Base-by-base conservation (phyloP, 2,113 vertebrate species). In the Dendropsophus ebraccatus region DNA sequence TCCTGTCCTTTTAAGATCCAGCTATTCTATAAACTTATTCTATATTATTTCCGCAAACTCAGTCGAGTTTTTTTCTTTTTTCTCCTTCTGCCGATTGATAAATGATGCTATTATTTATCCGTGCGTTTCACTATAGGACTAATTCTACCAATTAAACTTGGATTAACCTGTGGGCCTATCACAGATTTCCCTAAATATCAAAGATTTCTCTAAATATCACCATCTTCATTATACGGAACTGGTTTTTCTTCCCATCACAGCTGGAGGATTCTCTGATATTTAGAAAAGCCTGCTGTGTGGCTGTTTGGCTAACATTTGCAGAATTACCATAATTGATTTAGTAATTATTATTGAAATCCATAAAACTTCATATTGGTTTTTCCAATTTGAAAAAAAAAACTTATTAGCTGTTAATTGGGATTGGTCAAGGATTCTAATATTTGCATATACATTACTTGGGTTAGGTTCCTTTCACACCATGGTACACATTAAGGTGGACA, bases 161-260 rank as follows among this genome's bases (percentile, higher is more conserved):
- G 84, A 86, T 86, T 86, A 86, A 80, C 84, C 84, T 81, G 28
- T 6, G 32, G 50, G n/a, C 52, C 77, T 14, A 80, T 86, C 65
- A 25, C 65, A 80, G 65, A 86, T 72, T 86, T 86, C 84, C 79
- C 65, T 72, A 80, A 86, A 86, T 86, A 86, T 86, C 84, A 86
- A 80, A 86, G 84, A 86, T 80, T 86, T 70, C 50, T 81, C 65
- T 72, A 86, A 86, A 86, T 86, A 86, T 72, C 84, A 86, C 76
- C 25, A 49, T 86, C 49, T 86, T 73, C 62, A 86, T 86, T 80
- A 81, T 58, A 58, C n/a, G 25, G 30, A 58, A 80, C 30, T 21
- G 67, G 23, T 73, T 65, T 80, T 60, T 72, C 52, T 81, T 11
- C 28, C 67, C 21, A 86, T 80, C 77, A 81, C 84, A 86, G 84